Percentiles rank a stretch among this genome's conserved stretches.
These are phyloP conservation scores for Gonocerus acuteangulatus DNA, from an alignment of 2,888 invertebrate species.

Conservation along the genomic window DNA sequence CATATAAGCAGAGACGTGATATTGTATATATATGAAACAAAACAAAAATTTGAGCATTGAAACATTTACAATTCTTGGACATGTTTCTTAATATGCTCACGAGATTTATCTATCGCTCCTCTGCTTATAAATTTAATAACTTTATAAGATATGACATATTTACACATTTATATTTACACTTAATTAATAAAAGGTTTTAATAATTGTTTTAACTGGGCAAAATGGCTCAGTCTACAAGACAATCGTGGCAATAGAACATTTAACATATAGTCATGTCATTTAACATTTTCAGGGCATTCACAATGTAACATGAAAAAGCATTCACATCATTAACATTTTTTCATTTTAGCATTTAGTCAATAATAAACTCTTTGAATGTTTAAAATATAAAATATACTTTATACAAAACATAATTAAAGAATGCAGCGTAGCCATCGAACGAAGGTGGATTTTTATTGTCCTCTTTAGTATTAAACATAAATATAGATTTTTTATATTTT, in stretches of 20 bases:
- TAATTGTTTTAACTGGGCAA: constrained; percentile 3
- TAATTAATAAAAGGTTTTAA: not conserved
- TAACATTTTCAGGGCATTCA: not conserved
- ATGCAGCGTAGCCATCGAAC: constrained; percentile 3
- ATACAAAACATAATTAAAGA: constrained; percentile 9
- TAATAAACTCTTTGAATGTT: not conserved
- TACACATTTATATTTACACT: constrained; percentile 14
- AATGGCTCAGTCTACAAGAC: not conserved
- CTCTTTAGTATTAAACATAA: constrained; percentile 21
- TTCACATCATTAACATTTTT: constrained; percentile 13
- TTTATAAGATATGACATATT: not conserved
- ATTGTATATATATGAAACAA: not conserved
- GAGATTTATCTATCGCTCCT: not conserved
- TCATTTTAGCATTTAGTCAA: constrained; percentile 6
- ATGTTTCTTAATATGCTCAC: no score
- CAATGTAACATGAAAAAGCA: not conserved
- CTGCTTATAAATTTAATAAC: not conserved
- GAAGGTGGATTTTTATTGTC: constrained; percentile 20
- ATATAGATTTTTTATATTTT: constrained; percentile 11
- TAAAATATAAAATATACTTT: constrained; percentile 22
- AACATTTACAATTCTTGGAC: no score
- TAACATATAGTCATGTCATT: constrained; percentile 5
- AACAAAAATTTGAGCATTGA: not conserved
- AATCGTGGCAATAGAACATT: constrained; percentile 1
- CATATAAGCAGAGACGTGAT: not conserved